Base-by-base conservation (phyloP, 1,140 invertebrate genomes). In the Formica selysi region DNA sequence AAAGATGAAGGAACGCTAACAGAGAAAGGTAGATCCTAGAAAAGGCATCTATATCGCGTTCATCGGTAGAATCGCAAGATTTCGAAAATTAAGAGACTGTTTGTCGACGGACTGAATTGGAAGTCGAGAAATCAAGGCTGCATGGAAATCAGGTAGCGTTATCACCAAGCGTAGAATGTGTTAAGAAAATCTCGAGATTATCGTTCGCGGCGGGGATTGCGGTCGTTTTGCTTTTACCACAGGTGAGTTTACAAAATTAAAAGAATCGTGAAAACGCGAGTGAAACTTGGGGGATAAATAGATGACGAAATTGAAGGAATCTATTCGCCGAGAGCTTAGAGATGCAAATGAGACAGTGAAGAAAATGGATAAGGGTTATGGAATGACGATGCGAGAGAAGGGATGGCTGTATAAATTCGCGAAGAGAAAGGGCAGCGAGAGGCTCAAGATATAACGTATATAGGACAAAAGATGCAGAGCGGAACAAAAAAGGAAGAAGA, bases 271-370 rank as follows among this genome's bases (percentile, higher is more conserved):
- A 89, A 85, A 90, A 84, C 59, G 81, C 59, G 44, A 44, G 76
- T 61, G 76, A 76, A 85, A 76, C 71, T 67, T 62, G 81, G 29
- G 44, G 68, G 80, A 76, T 87, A 85, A 73, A 76, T 76, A 16
- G 32, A 38, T 41, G 73, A 65, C 32, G 73, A 22, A 85, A 65
- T 78, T 78, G 73, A 85, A 19, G 51, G 73, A 85, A 85, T 67
- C 44, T 61, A 85, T 73, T 78, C 11, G 81, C 44, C 44, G 81
- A 78, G 19, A 26, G 65, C 48, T 85, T 88, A 91, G 86, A 76
- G 89, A 92, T 92, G 92, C 79, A 92, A 92, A 92, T 92, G 86
- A 91, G 87, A 79, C 86, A 51, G 62, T 48, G 81, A 85, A 83
- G 88, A 84, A 87, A 62, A 86, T 83, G 84, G 71, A 86, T 62